Percentiles rank a stretch among this genome's conserved stretches.
phyloP scores from a whole-genome alignment of 2,888 invertebrate species.

The Halictus ligatus region DNA sequence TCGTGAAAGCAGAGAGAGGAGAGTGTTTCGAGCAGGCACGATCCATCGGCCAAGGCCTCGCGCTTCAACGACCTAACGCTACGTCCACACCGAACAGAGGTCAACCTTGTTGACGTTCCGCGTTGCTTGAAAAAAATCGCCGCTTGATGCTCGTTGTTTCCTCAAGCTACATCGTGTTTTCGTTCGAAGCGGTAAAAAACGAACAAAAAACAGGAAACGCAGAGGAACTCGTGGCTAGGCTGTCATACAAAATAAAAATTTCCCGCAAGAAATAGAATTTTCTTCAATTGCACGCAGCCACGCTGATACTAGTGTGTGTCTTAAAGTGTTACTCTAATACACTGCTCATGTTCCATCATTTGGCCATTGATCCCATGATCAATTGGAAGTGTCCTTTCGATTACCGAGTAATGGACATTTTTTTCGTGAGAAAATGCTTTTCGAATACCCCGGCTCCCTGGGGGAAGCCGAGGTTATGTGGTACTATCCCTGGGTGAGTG shows the following conservation, averaged over 20 bases:
- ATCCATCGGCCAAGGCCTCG: conserved; percentile 10
- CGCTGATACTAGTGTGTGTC: background rate
- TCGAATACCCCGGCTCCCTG: no score
- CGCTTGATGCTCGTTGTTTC: background rate
- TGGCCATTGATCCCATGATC: no score
- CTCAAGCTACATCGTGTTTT: background rate
- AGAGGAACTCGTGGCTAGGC: background rate
- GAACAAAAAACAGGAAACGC: background rate
- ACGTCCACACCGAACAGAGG: background rate
- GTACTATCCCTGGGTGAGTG: no score
- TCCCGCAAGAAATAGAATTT: background rate
- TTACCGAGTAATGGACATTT: no score
- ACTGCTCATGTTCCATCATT: background rate
- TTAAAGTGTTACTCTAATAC: background rate
- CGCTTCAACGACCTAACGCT: background rate
- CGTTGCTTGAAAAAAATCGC: background rate
- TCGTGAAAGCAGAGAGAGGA: conserved; percentile 29
- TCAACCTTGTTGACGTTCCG: background rate
- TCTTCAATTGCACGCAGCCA: background rate
- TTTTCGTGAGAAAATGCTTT: no score
- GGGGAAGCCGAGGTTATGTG: no score
- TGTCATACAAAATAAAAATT: background rate
- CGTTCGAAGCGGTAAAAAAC: background rate
- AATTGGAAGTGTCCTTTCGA: no score
- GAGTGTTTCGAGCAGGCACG: conserved; percentile 4